Evolutionary conservation across 1,140 invertebrate species (phyloP), one percentile per base, ranked within the genome.

Genomic region (Chionoecetes opilio): DNA sequence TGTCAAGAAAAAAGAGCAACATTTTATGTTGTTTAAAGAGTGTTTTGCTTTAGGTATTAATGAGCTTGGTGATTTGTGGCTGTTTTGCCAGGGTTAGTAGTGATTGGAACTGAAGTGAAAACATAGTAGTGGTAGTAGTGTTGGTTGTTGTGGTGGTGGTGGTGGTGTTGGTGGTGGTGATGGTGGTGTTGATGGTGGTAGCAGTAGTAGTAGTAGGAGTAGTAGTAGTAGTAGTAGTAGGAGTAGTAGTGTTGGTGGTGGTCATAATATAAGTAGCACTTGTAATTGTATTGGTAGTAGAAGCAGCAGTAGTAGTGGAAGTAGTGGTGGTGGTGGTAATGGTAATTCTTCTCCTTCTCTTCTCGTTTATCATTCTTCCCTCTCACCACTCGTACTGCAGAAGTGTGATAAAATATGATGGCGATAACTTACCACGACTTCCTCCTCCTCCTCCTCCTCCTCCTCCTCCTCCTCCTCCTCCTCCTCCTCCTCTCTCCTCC

Each of bases 361-460:
- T 31, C 3, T n/a, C 82, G 31, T 82, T 53, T 38, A 34, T 29
- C 63, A 29, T 92, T 11, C 75, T 84, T 14, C 75, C 46, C 29
- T 75, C 89, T 35, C 86, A 88, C 32, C 35, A 88, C 86, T 88
- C 38, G 86, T n/a, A 17, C 29, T 37, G 41, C 32, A 88, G 41
- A 88, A 88, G 86, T 88, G 86, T 21, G 35, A 88, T 88, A 88
- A 88, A 88, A 88, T 88, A 88, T 88, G 86, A 88, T 8, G 38
- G 86, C 38, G 41, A 63, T 91, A 84, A 37, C n/a, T 84, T 82
- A 31, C 29, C n/a, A 9, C 26, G 31, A 14, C 75, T 32, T 31
- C 38, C 38, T 29, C 38, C 21, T 29, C 11, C 0, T 46, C 87
- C 38, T 46, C 37, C 11, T 31, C 31, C 31, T 32, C 37, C 38